Evolutionary conservation across 2,888 invertebrate species (phyloP).

Genomic region (Anticlea derivata): DNA sequence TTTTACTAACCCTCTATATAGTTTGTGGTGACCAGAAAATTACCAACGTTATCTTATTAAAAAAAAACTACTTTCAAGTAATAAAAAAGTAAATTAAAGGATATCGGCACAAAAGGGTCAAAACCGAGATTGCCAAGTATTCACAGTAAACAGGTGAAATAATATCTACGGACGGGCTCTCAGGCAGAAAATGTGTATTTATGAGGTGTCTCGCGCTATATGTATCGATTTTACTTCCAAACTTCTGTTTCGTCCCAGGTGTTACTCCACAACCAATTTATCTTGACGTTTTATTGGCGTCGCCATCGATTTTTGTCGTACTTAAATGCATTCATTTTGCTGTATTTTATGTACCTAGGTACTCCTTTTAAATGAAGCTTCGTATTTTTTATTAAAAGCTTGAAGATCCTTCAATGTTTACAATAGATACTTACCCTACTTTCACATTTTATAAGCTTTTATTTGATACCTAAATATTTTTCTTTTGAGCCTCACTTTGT

Average conservation of each 20-base stretch:
- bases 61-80: too few relatives aligned
- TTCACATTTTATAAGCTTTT: too few relatives aligned
- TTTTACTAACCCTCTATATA: too few relatives aligned
- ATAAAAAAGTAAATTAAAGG: neutral
- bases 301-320: slow-evolving; percentile 56
- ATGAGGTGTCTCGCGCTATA: slow-evolving; percentile 15
- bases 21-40: too few relatives aligned
- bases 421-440: too few relatives aligned
- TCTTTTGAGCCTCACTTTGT: too few relatives aligned
- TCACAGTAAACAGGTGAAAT: slow-evolving; percentile 5
- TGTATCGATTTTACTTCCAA: slow-evolving; percentile 62
- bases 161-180: slow-evolving; percentile 10
- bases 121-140: slow-evolving; percentile 1
- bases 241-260: slow-evolving; percentile 60
- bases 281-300: slow-evolving; percentile 68
- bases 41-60: too few relatives aligned
- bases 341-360: too few relatives aligned
- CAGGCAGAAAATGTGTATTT: slow-evolving; percentile 26
- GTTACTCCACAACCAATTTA: slow-evolving; percentile 60
- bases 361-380: too few relatives aligned
- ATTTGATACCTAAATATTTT: too few relatives aligned
- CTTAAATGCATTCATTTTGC: slow-evolving; percentile 56
- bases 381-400: too few relatives aligned
- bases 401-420: too few relatives aligned
- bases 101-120: neutral